Conservation (phyloP, 2,797 vertebrate species). For the Phoeniculus purpureus region DNA sequence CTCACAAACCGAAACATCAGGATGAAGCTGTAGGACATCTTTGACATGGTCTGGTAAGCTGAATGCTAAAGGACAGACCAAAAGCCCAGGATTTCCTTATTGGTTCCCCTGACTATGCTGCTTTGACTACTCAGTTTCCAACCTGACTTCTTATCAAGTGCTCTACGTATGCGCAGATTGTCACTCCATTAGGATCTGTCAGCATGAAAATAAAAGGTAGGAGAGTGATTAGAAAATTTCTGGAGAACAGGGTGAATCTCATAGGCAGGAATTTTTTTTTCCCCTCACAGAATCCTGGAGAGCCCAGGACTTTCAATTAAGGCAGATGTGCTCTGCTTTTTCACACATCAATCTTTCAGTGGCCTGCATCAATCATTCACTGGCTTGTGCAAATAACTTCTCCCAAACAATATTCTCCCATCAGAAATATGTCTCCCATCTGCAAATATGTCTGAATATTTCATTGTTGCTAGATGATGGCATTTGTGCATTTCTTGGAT, state of each 20-base stretch:
- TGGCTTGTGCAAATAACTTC: slow-evolving; percentile 45
- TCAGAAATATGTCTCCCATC: slow-evolving; percentile 18
- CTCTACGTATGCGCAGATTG: background rate
- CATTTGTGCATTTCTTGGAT: background rate
- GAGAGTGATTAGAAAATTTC: slow-evolving; percentile 39
- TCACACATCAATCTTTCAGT: slow-evolving; percentile 72
- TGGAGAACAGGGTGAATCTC: slow-evolving; percentile 18
- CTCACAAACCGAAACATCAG: background rate
- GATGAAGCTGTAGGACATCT: background rate
- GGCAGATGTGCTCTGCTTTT: slow-evolving; percentile 46
- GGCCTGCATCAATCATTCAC: slow-evolving; percentile 70
- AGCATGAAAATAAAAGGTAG: background rate
- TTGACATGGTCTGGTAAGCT: background rate
- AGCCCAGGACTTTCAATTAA: slow-evolving; percentile 29
- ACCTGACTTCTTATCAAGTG: background rate
- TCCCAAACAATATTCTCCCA: slow-evolving; percentile 44
- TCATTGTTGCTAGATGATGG: slow-evolving; percentile 44
- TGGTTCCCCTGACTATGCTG: background rate
- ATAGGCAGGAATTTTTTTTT: background rate
- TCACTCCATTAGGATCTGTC: background rate
- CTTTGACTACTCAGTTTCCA: background rate
- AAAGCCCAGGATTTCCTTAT: background rate
- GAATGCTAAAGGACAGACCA: background rate
- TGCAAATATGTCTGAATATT: slow-evolving; percentile 64
- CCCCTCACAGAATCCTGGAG: slow-evolving; percentile 19